Evolutionary conservation across 2,888 invertebrate species (phyloP).

Genomic region (Eilema sororculum): DNA sequence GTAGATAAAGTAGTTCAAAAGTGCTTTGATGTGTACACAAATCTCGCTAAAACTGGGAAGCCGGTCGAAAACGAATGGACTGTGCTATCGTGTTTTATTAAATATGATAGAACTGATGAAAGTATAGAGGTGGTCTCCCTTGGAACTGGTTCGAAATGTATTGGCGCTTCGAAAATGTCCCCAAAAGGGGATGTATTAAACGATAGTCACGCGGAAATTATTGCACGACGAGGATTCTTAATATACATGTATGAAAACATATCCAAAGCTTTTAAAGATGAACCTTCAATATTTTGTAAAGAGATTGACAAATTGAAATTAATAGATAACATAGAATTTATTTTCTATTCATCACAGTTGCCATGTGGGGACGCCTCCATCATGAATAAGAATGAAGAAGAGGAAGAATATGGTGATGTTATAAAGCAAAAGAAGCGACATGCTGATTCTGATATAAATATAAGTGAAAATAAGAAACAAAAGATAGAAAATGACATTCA

Average conservation of each 20-base stretch:
- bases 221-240: constrained; percentile 94
- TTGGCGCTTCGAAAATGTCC: constrained; percentile 91
- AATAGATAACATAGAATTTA: constrained; percentile 89
- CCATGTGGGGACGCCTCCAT: constrained; percentile 98
- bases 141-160: constrained; percentile 97
- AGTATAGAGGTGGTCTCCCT: constrained; percentile 90
- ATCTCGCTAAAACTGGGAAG: constrained; percentile 93
- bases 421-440: constrained; percentile 60
- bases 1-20: constrained; percentile 85
- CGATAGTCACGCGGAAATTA: constrained; percentile 97
- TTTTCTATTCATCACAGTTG: constrained; percentile 94
- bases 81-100: constrained; percentile 91
- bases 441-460: constrained; percentile 52
- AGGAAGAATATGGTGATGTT: constrained; percentile 68
- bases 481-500: constrained; percentile 77
- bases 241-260: constrained; percentile 91
- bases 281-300: constrained; percentile 67
- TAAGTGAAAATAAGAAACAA: constrained; percentile 56
- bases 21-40: constrained; percentile 88
- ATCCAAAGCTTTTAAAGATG: constrained; percentile 63
- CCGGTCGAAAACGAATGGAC: constrained; percentile 94
- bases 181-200: constrained; percentile 91
- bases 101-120: constrained; percentile 72
- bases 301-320: constrained; percentile 78
- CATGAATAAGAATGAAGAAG: constrained; percentile 85